Conservation (phyloP, 2,113 vertebrate genomes). For the Columba livia region DNA sequence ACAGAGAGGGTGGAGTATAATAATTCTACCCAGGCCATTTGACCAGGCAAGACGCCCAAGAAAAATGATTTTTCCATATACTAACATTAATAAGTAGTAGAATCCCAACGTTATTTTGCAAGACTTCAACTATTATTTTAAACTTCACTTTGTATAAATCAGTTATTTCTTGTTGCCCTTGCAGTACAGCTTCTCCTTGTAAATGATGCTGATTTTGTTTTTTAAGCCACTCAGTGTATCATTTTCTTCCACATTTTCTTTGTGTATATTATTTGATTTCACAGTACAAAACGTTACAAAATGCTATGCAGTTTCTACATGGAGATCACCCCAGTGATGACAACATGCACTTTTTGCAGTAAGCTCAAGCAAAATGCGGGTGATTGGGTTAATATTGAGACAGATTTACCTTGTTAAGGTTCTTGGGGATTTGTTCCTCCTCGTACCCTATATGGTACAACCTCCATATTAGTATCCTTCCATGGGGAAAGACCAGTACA, state of each 20-base stretch:
- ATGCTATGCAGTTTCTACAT: not conserved
- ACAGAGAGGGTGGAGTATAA: constrained; percentile 41
- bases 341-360: not conserved
- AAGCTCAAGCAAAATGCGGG: not conserved
- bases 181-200: not conserved
- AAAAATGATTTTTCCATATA: constrained; percentile 36
- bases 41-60: constrained; percentile 51
- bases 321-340: not conserved
- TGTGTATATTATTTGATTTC: not conserved
- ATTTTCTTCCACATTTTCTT: not conserved
- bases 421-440: not conserved
- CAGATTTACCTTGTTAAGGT: not conserved
- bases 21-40: constrained; percentile 25
- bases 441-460: not conserved
- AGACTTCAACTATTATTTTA: not conserved
- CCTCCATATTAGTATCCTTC: not conserved
- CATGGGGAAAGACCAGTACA: not conserved
- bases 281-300: not conserved
- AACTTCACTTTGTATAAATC: not conserved
- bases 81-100: constrained; percentile 26
- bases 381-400: not conserved
- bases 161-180: not conserved
- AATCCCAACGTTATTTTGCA: constrained; percentile 25
- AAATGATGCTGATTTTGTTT: not conserved
- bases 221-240: not conserved